Evolutionary conservation across 2,113 vertebrate species (phyloP), one percentile per base, ranked within the genome.

Genomic region (Oxygymnocypris stewartii): DNA sequence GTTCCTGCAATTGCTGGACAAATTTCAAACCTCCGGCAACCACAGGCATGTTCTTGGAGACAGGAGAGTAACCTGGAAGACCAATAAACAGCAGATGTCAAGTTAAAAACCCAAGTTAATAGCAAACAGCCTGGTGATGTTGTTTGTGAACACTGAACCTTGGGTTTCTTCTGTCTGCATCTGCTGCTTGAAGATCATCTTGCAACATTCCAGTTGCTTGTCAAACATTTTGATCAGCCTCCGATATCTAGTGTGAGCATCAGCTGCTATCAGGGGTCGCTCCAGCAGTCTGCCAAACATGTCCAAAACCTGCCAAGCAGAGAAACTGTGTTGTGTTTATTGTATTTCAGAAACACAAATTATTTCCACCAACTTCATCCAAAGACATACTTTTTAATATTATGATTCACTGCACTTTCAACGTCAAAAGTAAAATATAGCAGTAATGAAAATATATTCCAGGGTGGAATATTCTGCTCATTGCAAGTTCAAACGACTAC

Each of bases 1-100:
- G 92, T 6, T 93, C 93, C 84, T 91, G 93, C n/a, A 99, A 91
- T 88, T 97, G 94, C 89, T 71, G 94, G 0, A 94, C 94, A 97
- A 97, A 98, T 84, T 89, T 59, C 87, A 99, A 89, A 0, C 96
- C 95, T 2, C 97, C 97, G 0, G 97, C 95, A 67, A 98, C 93
- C 0, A 91, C 23, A 0, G 97, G 97, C 96, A 96, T 96, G 84
- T 99, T 99, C 93, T 93, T 98, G 90, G 95, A 95, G 73, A 97
- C 93, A 0, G 91, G 82, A 0, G 93, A 90, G 4, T 88, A 94
- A 4, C 95, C 97, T 98, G 93, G 37, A 82, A 84, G 93, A 44
- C 89, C 3, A n/a, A 16, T 61, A 86, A 87, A 47, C 65, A 81
- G 23, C 57, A 61, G 57, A 61, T 61, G 57, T 61, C 57, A 61